A percentile compares a stretch with the other conserved stretches of the same genome.
phyloP scores from a whole-genome alignment of 2,113 vertebrate genomes.

The rabbit (Oryctolagus cuniculus) region mOryCun1.1 NC_091432.1:17480001-17480500 shows the following conservation, averaged over 20 bases:
- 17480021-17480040: too few species aligned
- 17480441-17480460: too few species aligned
- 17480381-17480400: too few species aligned
- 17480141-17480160: not conserved
- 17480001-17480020: too few species aligned
- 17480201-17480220: not conserved
- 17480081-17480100: not conserved
- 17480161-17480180: not conserved
- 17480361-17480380: too few species aligned
- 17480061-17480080: not conserved
- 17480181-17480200: not conserved
- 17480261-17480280: not conserved
- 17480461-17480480: too few species aligned
- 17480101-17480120: not conserved
- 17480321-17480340: too few species aligned
- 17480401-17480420: too few species aligned
- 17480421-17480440: too few species aligned
- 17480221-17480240: not conserved
- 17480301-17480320: too few species aligned
- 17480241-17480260: not conserved
- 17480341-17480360: too few species aligned
- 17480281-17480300: not conserved
- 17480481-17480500: too few species aligned
- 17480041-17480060: not conserved
- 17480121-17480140: not conserved